Percentiles rank a stretch among this genome's conserved stretches.
These are phyloP conservation scores for Kradibia gibbosae DNA, from an alignment of 1,140 invertebrate species.

Conservation along the genomic window DNA sequence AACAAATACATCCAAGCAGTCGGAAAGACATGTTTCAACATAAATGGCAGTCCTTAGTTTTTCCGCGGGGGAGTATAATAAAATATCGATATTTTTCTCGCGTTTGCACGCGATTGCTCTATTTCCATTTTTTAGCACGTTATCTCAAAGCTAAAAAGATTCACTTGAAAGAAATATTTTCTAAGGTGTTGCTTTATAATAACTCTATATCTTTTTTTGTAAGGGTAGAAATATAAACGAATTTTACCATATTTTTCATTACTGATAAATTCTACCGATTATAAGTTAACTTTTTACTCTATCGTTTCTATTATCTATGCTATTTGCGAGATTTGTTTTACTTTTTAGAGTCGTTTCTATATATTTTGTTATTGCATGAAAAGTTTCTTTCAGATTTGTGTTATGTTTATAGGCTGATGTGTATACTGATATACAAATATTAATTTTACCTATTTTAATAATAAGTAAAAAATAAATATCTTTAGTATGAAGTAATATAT, in stretches of 20 bases:
- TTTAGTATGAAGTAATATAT: no score
- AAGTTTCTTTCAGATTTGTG: neutral
- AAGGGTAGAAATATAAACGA: neutral
- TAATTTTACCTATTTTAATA: neutral
- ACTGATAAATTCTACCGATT: neutral
- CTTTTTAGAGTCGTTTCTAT: neutral
- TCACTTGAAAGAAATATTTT: neutral
- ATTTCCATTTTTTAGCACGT: neutral
- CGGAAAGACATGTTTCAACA: neutral
- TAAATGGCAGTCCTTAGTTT: neutral
- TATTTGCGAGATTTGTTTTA: neutral
- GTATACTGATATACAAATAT: neutral
- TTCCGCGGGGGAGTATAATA: constrained; percentile 21
- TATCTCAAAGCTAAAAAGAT: neutral
- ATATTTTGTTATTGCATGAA: neutral
- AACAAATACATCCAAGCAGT: neutral
- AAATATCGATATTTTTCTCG: constrained; percentile 59
- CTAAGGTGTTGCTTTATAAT: neutral
- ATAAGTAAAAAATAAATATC: neutral
- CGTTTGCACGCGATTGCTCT: neutral
- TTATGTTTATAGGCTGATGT: neutral
- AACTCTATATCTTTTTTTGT: neutral
- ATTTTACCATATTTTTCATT: neutral
- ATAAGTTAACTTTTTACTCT: neutral
- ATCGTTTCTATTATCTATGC: neutral